A percentile compares a stretch with the other conserved stretches of the same genome.
These are phyloP conservation scores for Piliocolobus tephrosceles DNA, from an alignment of 2,113 vertebrate species.

Conservation along the genomic window DNA sequence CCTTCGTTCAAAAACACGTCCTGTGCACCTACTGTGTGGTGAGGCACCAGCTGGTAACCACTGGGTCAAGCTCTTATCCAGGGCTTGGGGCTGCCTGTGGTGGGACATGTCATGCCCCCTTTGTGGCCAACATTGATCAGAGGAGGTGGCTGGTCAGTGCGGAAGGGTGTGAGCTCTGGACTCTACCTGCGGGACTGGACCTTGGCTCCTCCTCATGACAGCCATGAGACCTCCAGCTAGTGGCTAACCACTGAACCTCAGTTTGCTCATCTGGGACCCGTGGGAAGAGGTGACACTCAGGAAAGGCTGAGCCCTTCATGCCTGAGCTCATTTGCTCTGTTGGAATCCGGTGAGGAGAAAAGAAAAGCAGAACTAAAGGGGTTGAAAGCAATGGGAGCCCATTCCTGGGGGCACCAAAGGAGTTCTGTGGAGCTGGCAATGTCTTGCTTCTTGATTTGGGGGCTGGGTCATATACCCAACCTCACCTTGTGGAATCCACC, in stretches of 20 bases:
- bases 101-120: rapidly evolving
- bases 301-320: rapidly evolving
- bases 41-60: rapidly evolving
- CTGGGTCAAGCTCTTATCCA: too few species aligned
- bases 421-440: not conserved
- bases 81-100: not conserved
- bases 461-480: too few species aligned
- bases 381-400: not conserved
- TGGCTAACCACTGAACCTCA: not conserved
- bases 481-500: not conserved
- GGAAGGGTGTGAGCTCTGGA: not conserved
- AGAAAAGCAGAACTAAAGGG: too few species aligned
- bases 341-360: too few species aligned
- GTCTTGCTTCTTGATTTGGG: not conserved
- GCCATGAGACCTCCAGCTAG: not conserved
- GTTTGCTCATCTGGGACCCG: not conserved
- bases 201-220: too few species aligned
- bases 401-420: rapidly evolving
- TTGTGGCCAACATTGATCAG: not conserved
- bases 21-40: not conserved
- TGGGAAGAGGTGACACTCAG: not conserved
- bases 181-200: not conserved
- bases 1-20: not conserved
- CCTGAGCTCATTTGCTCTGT: rapidly evolving
- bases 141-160: not conserved